These are phyloP conservation scores for Leucania comma DNA, from an alignment of 2,888 invertebrate species.

Conservation along the genomic window DNA sequence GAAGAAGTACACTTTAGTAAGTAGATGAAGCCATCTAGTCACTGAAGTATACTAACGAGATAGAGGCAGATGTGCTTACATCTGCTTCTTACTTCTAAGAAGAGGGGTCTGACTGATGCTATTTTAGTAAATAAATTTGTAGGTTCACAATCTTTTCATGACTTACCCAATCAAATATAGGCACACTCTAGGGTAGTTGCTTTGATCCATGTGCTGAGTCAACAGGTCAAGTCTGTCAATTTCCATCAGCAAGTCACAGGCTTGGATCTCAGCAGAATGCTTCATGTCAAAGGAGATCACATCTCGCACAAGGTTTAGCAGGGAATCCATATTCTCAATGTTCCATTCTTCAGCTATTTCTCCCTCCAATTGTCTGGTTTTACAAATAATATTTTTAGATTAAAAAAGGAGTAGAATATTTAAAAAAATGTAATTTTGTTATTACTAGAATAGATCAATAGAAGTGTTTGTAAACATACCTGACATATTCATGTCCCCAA, in stretches of 20 bases:
- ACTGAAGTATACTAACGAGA: not conserved
- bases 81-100: no score
- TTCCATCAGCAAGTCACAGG: constrained; percentile 99
- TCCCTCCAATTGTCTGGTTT: constrained; percentile 95
- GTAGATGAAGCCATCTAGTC: no score
- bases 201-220: constrained; percentile 96
- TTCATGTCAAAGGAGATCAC: constrained; percentile 98
- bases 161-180: constrained; percentile 94
- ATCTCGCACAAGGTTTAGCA: constrained; percentile 95
- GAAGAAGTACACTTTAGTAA: not conserved
- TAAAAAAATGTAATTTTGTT: not conserved
- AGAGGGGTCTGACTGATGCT: no score
- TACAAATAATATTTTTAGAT: not conserved
- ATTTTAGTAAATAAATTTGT: not conserved
- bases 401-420: not conserved
- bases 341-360: constrained; percentile 97
- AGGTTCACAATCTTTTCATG: not conserved
- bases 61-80: no score
- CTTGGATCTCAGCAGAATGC: constrained; percentile 99
- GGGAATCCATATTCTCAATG: constrained; percentile 88
- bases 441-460: constrained; percentile 4
- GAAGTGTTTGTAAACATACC: constrained; percentile 81
- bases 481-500: constrained; percentile 99
- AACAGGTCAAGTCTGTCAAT: constrained; percentile 97
- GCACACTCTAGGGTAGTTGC: constrained; percentile 97